phyloP scores from a whole-genome alignment of 2,113 vertebrate species.

The Apeltes quadracus region DNA sequence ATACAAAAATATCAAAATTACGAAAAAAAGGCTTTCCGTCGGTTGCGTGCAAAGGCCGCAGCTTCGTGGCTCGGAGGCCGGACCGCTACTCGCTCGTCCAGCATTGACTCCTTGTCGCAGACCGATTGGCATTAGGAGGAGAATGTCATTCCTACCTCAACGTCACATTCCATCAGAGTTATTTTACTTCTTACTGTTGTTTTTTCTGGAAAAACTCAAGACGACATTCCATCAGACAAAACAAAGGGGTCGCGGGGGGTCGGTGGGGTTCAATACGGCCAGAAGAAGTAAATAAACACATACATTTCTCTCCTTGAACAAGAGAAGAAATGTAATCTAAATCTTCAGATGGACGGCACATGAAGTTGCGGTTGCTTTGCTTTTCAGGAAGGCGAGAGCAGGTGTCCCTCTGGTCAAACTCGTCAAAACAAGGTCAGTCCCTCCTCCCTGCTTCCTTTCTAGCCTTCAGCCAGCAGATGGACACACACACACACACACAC shows the following conservation, averaged over 20 bases:
- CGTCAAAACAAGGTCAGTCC: constrained; percentile 67
- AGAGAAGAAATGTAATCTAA: background rate
- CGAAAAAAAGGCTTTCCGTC: background rate
- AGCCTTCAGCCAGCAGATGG: constrained; percentile 49
- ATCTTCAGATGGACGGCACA: background rate
- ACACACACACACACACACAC: constrained; percentile 28
- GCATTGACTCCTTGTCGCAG: background rate
- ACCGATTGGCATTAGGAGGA: background rate
- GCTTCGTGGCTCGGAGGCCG: too few species aligned
- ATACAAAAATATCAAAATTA: background rate
- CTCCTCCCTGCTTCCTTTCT: constrained; percentile 50
- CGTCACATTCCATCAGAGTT: too few species aligned
- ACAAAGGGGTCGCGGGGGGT: too few species aligned
- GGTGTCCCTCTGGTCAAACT: constrained; percentile 64
- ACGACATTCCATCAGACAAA: too few species aligned
- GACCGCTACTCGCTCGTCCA: background rate
- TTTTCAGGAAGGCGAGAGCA: constrained; percentile 21
- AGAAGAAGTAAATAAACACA: background rate
- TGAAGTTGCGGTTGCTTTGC: background rate
- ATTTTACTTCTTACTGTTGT: too few species aligned
- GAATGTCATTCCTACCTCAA: too few species aligned
- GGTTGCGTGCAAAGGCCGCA: too few species aligned
- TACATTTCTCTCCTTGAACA: background rate
- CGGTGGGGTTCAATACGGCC: too few species aligned
- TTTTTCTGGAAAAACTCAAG: too few species aligned